These are phyloP conservation scores for Triplophysa siluroides DNA, from an alignment of 2,113 vertebrate species.

Conservation along the genomic window DNA sequence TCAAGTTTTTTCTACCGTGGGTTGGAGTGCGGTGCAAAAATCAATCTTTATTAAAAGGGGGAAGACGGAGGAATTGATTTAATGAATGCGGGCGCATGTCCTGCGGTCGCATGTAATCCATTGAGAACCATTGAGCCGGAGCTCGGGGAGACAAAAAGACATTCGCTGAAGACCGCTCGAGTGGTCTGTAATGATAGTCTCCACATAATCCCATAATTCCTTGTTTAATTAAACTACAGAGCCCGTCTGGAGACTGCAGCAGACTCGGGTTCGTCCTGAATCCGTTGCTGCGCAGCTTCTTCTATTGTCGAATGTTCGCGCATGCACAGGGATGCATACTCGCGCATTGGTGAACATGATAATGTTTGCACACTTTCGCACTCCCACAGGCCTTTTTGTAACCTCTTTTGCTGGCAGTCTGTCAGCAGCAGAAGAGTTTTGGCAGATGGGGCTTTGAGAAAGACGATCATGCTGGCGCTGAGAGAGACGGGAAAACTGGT, in stretches of 20 bases:
- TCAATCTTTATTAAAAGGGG: constrained; percentile 79
- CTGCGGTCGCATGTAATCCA: constrained; percentile 79
- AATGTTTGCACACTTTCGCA: constrained; percentile 13
- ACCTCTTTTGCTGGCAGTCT: constrained; percentile 44
- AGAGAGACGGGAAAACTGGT: constrained; percentile 26
- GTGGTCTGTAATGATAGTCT: constrained; percentile 83
- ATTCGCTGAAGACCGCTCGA: constrained; percentile 75
- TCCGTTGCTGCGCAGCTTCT: constrained; percentile 70
- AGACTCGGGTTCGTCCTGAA: constrained; percentile 69
- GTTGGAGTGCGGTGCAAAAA: constrained; percentile 60
- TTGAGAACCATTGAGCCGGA: constrained; percentile 76
- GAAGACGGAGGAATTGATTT: constrained; percentile 78
- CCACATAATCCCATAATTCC: constrained; percentile 86
- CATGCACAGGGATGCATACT: not conserved
- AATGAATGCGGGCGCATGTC: constrained; percentile 84
- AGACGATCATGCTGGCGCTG: constrained; percentile 35
- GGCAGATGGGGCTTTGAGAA: constrained; percentile 41
- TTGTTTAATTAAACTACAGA: constrained; percentile 86
- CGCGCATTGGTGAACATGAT: constrained; percentile 21
- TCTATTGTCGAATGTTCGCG: constrained; percentile 55
- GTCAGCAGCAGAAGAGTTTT: constrained; percentile 20
- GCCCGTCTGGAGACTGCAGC: constrained; percentile 75
- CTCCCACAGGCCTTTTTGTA: constrained; percentile 41
- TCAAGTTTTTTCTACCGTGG: constrained; percentile 69
- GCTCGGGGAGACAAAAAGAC: constrained; percentile 78